These are phyloP conservation scores for Parasteatoda tepidariorum DNA, from an alignment of 1,140 invertebrate genomes.

Conservation along the genomic window DNA sequence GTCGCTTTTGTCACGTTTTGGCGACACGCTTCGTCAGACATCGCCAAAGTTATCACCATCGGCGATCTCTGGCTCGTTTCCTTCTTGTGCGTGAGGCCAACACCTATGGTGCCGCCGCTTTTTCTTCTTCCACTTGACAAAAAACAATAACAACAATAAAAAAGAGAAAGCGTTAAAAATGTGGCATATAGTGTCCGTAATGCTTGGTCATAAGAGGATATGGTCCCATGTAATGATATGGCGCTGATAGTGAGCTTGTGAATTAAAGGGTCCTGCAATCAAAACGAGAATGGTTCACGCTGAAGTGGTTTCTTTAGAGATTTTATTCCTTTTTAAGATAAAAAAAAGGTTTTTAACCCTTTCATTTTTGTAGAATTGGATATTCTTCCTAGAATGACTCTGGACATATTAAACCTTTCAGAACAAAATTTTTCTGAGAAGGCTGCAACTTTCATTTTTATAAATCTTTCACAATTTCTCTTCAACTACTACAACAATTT, in stretches of 20 bases:
- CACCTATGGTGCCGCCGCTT: constrained; percentile 4
- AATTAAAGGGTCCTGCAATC: background rate
- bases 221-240: constrained; percentile 8
- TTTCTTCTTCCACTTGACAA: constrained; percentile 10
- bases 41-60: constrained; percentile 23
- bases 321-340: background rate
- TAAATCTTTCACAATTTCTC: too few relatives aligned
- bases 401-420: too few relatives aligned
- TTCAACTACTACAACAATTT: too few relatives aligned
- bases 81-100: constrained; percentile 25
- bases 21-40: constrained; percentile 31
- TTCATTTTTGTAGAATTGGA: background rate
- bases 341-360: constrained; percentile 18
- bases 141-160: constrained; percentile 12
- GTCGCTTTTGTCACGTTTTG: constrained; percentile 44
- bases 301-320: background rate
- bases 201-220: constrained; percentile 16
- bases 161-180: constrained; percentile 6
- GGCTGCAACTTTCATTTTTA: too few relatives aligned
- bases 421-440: too few relatives aligned
- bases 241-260: constrained; percentile 1
- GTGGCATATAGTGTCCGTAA: constrained; percentile 7
- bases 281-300: constrained; percentile 28
- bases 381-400: background rate
- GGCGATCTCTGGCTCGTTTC: constrained; percentile 10